Evolutionary conservation across 2,113 vertebrate species (phyloP).

Genomic region (Helogale parvula): DNA sequence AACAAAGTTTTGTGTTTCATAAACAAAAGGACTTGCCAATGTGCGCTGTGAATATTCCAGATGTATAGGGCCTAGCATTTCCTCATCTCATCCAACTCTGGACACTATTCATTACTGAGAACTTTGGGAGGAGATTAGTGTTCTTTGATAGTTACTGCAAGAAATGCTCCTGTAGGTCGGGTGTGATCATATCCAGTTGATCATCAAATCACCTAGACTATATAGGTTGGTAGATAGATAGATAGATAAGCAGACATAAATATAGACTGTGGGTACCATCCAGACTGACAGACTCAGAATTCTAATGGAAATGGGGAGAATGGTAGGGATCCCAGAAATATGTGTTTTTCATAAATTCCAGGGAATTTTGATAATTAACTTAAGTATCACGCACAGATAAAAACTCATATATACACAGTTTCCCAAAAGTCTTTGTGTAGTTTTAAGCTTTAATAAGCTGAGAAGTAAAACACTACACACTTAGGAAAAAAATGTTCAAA

Average conservation of each 20-base stretch:
- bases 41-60: background rate
- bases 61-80: background rate
- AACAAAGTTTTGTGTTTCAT: background rate
- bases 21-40: background rate
- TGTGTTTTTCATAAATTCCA: background rate
- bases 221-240: background rate
- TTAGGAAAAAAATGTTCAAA: background rate
- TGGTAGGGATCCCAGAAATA: background rate
- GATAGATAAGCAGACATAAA: background rate
- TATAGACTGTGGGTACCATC: background rate
- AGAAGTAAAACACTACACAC: background rate
- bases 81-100: background rate
- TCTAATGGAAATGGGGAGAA: background rate
- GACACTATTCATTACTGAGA: background rate
- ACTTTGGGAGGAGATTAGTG: background rate
- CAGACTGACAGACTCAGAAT: background rate
- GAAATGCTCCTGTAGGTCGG: background rate
- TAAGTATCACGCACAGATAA: background rate
- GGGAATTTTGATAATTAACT: background rate
- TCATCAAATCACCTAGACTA: background rate
- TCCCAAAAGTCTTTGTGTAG: background rate
- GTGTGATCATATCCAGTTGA: background rate
- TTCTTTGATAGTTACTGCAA: background rate
- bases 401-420: background rate
- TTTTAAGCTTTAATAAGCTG: slow-evolving; percentile 11